Evolutionary conservation across 1,140 invertebrate genomes (phyloP).

Genomic region (Caenorhabditis inopinata): DNA sequence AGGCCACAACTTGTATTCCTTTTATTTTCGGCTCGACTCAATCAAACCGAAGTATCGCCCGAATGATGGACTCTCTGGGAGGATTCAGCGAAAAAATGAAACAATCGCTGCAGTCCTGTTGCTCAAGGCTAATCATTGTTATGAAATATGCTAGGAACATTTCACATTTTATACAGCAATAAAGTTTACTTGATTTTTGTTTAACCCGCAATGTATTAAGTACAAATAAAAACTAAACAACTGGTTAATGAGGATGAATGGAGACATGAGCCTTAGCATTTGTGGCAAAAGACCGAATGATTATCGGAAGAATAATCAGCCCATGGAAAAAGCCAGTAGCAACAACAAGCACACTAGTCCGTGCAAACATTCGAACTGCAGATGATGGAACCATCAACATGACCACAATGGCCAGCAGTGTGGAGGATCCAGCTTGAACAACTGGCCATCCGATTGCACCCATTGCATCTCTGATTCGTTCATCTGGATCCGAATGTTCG

Average conservation of each 20-base stretch:
- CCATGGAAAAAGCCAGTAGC: constrained; percentile 65
- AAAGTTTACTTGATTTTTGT: constrained; percentile 2
- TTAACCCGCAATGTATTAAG: background rate
- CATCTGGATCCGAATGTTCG: constrained; percentile 57
- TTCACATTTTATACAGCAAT: too few species aligned
- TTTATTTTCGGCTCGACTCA: constrained; percentile 35
- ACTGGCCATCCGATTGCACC: constrained; percentile 66
- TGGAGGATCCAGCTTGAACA: constrained; percentile 63
- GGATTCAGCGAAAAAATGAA: constrained; percentile 30
- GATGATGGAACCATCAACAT: constrained; percentile 65
- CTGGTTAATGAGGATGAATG: background rate
- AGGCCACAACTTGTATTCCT: constrained; percentile 45
- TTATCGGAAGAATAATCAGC: constrained; percentile 62
- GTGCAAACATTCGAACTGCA: constrained; percentile 64
- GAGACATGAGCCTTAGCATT: constrained; percentile 40
- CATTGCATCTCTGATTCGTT: constrained; percentile 59
- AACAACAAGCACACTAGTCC: constrained; percentile 63
- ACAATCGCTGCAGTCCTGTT: constrained; percentile 35
- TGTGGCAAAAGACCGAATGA: constrained; percentile 61
- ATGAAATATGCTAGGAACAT: constrained; percentile 43
- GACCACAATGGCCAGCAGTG: constrained; percentile 48
- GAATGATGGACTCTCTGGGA: background rate
- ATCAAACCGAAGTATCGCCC: background rate
- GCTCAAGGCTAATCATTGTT: constrained; percentile 40
- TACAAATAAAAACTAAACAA: background rate